phyloP scores from a whole-genome alignment of 2,888 invertebrate species.

The Limnephilus auricula region DNA sequence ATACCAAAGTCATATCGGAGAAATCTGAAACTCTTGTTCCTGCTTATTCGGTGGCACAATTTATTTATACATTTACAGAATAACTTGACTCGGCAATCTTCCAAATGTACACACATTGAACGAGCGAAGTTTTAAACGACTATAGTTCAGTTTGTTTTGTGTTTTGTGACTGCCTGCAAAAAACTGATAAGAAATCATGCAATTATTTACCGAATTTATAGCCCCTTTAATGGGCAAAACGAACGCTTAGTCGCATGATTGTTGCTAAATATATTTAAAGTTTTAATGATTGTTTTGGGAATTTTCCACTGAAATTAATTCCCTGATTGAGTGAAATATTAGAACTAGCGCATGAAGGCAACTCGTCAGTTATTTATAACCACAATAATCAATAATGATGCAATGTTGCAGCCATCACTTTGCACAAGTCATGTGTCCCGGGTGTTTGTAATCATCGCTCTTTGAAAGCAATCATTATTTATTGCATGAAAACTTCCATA shows the following conservation, averaged over 20 bases:
- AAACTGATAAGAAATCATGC: slow-evolving; percentile 57
- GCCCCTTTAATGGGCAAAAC: slow-evolving; percentile 27
- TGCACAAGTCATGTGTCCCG: neutral
- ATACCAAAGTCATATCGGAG: neutral
- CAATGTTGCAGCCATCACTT: neutral
- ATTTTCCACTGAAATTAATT: neutral
- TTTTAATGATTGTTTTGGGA: neutral
- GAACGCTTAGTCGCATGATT: slow-evolving; percentile 18
- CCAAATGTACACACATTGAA: neutral
- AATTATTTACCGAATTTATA: slow-evolving; percentile 48
- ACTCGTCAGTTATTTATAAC: neutral
- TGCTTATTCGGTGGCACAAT: neutral
- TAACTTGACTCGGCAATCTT: neutral
- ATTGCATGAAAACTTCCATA: neutral
- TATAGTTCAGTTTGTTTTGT: slow-evolving; percentile 43
- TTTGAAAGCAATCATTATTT: neutral
- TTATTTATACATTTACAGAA: neutral
- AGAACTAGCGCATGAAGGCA: neutral
- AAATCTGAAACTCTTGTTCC: neutral
- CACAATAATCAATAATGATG: neutral
- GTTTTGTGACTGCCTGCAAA: slow-evolving; percentile 56
- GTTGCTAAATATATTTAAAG: neutral
- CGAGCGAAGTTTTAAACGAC: neutral
- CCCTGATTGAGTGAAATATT: neutral
- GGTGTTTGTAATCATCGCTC: neutral